Percentiles rank a stretch among this genome's conserved stretches.
phyloP scores from a whole-genome alignment of 53 echinoderm and acorn worm species.

The Hippasteria phrygiana region DNA sequence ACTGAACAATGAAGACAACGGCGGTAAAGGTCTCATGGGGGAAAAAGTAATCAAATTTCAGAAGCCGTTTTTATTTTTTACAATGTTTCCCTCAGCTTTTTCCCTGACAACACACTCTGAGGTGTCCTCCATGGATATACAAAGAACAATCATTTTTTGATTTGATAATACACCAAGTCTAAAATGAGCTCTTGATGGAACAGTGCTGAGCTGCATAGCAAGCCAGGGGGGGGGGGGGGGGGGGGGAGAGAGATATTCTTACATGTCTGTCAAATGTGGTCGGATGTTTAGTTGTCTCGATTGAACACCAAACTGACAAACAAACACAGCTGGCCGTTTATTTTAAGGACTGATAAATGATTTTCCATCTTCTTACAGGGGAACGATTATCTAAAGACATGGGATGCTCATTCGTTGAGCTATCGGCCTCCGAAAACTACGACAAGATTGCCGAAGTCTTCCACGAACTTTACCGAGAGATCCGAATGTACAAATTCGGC shows the following conservation, averaged over 20 bases:
- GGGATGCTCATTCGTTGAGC: slow-evolving; percentile 86
- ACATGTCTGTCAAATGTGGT: not conserved
- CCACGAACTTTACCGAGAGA: slow-evolving; percentile 92
- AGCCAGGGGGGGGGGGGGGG: not conserved
- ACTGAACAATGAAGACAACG: too few species aligned
- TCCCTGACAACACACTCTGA: too few species aligned
- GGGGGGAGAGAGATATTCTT: slow-evolving; percentile 5
- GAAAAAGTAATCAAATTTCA: too few species aligned
- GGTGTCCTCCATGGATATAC: too few species aligned
- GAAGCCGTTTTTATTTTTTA: too few species aligned
- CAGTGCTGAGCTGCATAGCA: too few species aligned
- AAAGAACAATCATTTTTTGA: not conserved
- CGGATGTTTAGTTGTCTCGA: not conserved
- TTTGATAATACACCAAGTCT: not conserved
- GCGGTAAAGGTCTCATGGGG: too few species aligned
- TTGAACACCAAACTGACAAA: not conserved
- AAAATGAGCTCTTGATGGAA: not conserved
- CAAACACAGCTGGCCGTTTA: not conserved
- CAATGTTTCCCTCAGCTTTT: too few species aligned
- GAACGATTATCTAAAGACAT: slow-evolving; percentile 85
- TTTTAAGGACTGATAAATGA: too few species aligned
- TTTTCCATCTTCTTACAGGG: too few species aligned
- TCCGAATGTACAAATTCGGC: slow-evolving; percentile 92
- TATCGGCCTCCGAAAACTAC: slow-evolving; percentile 89
- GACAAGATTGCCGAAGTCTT: slow-evolving; percentile 85